Evolutionary conservation across 2,113 vertebrate species (phyloP), one percentile per base, ranked within the genome.

Genomic region (Ictidomys tridecemlineatus): DNA sequence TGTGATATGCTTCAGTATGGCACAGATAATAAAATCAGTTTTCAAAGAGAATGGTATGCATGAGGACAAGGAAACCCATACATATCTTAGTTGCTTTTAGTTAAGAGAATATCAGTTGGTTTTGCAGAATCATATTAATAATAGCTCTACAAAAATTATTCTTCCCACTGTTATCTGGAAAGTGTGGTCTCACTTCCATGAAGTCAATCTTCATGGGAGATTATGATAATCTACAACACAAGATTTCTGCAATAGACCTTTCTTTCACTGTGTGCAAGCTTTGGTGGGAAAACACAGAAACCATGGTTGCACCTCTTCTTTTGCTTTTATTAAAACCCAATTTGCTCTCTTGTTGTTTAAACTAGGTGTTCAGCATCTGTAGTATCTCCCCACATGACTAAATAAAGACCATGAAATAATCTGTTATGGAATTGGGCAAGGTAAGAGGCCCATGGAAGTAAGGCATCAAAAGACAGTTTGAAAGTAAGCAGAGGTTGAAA

Each of bases 21-120:
- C 9, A 0, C 0, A 0, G 39, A 39, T 2, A 58, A 69, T 34
- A 37, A 22, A 51, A 48, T 26, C 5, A 11, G 16, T 48, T 4
- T 5, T 32, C 10, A 9, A 37, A 72, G 48, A 74, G n/a, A 51
- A 16, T 14, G 61, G 9, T 30, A 10, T 0, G 5, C 10, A 4
- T 28, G 14, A 78, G 1, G 34, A 45, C 32, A 48, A 8, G 37
- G 42, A 28, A 58, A 56, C 14, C 17, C 20, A 1, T 1, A 6
- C 42, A 37, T 24, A 6, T 22, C 32, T 4, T 5, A 0, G 45
- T 58, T 5, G 1, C 22, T 78, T 80, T 37, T 4, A 42, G 37
- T 53, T 72, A 73, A n/a, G 51, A 65, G 34, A 83, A 28, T 28
- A 26, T 7, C 10, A 39, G 26, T 79, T 53, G n/a, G 17, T 34